Evolutionary conservation across 2,797 vertebrate species (phyloP).

Genomic region (Bufotes viridis): DNA sequence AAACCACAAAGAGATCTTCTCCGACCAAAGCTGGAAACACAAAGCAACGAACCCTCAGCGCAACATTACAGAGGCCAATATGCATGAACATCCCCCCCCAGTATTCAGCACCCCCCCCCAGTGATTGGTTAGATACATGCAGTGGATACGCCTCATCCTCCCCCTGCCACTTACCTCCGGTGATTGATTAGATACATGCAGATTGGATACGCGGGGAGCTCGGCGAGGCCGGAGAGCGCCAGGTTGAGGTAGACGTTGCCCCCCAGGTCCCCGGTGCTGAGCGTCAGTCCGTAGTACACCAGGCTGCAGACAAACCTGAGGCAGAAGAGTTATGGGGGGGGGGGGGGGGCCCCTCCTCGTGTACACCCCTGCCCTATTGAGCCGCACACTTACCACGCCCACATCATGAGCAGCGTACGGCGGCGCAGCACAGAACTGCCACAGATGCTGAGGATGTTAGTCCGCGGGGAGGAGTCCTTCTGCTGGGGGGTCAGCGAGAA

Average conservation of each 20-base stretch:
- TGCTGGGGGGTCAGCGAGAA: slow-evolving; percentile 70
- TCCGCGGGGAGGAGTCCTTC: slow-evolving; percentile 65
- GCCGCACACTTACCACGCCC: slow-evolving; percentile 73
- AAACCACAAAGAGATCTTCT: neutral
- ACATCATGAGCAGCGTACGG: slow-evolving; percentile 81
- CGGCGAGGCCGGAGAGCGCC: slow-evolving; percentile 80
- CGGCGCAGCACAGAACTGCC: slow-evolving; percentile 73
- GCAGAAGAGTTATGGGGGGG: neutral
- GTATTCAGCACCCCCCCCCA: too few relatives aligned
- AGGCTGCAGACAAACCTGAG: slow-evolving; percentile 82
- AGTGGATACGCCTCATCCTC: neutral
- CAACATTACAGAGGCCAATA: neutral
- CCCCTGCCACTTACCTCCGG: slow-evolving; percentile 72
- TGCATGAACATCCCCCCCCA: too few relatives aligned
- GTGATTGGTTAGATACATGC: neutral
- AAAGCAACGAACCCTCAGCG: neutral
- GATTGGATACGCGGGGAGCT: slow-evolving; percentile 80
- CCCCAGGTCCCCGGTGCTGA: slow-evolving; percentile 77
- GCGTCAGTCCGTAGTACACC: slow-evolving; percentile 82
- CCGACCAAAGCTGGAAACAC: slow-evolving; percentile 1
- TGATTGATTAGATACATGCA: slow-evolving; percentile 80
- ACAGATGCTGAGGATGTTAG: slow-evolving; percentile 76
- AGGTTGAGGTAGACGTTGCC: slow-evolving; percentile 79
- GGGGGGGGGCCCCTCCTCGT: neutral
- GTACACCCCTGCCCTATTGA: neutral